phyloP scores from a whole-genome alignment of 2,113 vertebrate genomes.

The Candoia aspera region DNA sequence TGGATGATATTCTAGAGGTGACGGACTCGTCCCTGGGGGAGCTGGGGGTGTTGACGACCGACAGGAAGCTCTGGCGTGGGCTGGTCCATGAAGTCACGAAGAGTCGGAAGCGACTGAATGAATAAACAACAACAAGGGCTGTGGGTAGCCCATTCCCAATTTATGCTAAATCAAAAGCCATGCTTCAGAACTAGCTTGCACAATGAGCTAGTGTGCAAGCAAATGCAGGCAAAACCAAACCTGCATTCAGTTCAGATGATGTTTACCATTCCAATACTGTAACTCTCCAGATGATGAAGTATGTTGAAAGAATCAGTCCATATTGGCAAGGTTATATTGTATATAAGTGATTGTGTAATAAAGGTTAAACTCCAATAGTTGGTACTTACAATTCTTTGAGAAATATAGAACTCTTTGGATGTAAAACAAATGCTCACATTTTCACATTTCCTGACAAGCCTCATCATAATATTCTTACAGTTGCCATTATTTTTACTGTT shows the following conservation, averaged over 20 bases:
- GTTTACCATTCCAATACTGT: background rate
- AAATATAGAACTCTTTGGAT: background rate
- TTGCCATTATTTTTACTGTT: background rate
- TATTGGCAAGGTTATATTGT: too few relatives aligned
- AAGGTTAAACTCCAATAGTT: background rate
- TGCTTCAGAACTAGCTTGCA: background rate
- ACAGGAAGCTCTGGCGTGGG: too few relatives aligned
- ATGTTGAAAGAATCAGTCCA: background rate
- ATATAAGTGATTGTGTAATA: background rate
- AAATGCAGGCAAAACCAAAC: too few relatives aligned
- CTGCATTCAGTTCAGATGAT: background rate
- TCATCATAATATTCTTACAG: background rate
- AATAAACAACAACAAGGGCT: too few relatives aligned
- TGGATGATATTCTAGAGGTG: too few relatives aligned
- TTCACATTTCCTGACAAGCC: background rate
- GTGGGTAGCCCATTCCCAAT: background rate
- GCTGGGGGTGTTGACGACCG: too few relatives aligned
- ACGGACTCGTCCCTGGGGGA: too few relatives aligned
- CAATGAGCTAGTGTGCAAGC: too few relatives aligned
- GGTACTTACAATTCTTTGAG: background rate
- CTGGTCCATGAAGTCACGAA: too few relatives aligned
- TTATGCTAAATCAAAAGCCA: background rate
- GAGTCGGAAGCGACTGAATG: too few relatives aligned
- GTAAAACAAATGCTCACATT: background rate
- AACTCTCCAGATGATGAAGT: background rate